These are phyloP conservation scores for Eumacrocentrus americanus DNA, from an alignment of 2,888 invertebrate species.

Conservation along the genomic window DNA sequence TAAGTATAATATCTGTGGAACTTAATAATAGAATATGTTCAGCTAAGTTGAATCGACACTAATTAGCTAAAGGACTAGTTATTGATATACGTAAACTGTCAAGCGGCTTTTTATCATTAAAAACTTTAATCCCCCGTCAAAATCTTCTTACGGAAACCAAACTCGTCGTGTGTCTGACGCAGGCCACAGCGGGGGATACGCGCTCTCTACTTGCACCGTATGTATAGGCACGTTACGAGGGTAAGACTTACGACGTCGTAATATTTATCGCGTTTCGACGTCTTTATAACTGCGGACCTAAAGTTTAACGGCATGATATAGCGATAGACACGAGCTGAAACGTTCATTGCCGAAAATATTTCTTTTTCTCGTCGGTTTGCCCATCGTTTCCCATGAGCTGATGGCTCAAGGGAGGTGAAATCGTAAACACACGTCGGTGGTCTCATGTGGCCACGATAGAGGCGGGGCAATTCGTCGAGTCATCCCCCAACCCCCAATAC, in stretches of 20 bases:
- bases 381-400: neutral
- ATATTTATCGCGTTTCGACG: slow-evolving; percentile 46
- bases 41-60: neutral
- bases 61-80: neutral
- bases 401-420: neutral
- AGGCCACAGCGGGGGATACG: neutral
- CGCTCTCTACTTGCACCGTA: neutral
- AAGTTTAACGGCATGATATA: slow-evolving; percentile 36
- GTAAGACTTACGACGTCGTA: slow-evolving; percentile 41
- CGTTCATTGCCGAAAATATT: neutral
- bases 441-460: slow-evolving; percentile 16
- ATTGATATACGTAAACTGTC: neutral
- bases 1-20: no score
- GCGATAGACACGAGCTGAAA: neutral
- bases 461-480: slow-evolving; percentile 14
- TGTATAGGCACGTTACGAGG: slow-evolving; percentile 10
- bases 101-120: neutral
- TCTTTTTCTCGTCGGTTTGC: slow-evolving; percentile 1
- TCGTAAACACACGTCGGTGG: slow-evolving; percentile 22
- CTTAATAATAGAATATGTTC: no score
- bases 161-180: no score
- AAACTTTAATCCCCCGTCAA: neutral
- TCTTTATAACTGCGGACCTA: slow-evolving; percentile 34
- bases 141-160: no score
- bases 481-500: slow-evolving; percentile 18